Evolutionary conservation across 2,888 invertebrate genomes (phyloP).

Genomic region (Encarsia formosa): DNA sequence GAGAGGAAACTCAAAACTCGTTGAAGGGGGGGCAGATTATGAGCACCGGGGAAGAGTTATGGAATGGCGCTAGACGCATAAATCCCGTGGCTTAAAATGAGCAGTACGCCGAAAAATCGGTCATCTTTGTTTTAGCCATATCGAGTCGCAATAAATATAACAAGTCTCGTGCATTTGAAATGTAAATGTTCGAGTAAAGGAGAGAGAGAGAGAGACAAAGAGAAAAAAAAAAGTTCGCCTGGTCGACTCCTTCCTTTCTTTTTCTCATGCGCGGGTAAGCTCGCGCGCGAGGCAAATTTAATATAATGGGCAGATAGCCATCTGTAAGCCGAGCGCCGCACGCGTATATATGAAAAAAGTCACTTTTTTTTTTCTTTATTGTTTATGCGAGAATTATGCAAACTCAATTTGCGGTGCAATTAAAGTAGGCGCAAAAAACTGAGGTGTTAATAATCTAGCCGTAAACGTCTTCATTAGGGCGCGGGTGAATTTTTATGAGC

Average conservation of each 20-base stretch:
- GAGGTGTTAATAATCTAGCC: too few species aligned
- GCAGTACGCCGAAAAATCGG: slow-evolving; percentile 12
- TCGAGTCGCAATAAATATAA: slow-evolving; percentile 25
- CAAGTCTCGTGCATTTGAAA: slow-evolving; percentile 18
- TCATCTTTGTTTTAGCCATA: slow-evolving; percentile 20
- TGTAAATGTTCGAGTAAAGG: too few species aligned
- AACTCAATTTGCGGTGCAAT: too few species aligned
- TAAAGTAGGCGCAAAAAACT: too few species aligned
- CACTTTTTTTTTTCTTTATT: too few species aligned
- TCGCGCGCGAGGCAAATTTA: not conserved
- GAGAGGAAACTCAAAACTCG: slow-evolving; percentile 23
- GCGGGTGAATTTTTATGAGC: too few species aligned
- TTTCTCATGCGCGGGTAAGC: not conserved
- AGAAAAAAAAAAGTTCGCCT: not conserved
- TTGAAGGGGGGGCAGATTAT: slow-evolving; percentile 8
- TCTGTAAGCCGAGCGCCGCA: not conserved
- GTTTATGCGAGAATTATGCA: too few species aligned
- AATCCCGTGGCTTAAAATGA: not conserved
- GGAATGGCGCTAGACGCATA: slow-evolving; percentile 8
- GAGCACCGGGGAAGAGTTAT: slow-evolving; percentile 6
- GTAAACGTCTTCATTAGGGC: too few species aligned
- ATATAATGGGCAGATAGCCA: not conserved
- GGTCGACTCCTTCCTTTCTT: slow-evolving; percentile 1
- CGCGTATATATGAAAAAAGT: too few species aligned
- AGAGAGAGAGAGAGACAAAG: too few species aligned